A percentile compares a stretch with the other conserved stretches of the same genome.
Evolutionary conservation across 2,113 vertebrate genomes (phyloP).

Genomic region (Notiomystis cincta): DNA sequence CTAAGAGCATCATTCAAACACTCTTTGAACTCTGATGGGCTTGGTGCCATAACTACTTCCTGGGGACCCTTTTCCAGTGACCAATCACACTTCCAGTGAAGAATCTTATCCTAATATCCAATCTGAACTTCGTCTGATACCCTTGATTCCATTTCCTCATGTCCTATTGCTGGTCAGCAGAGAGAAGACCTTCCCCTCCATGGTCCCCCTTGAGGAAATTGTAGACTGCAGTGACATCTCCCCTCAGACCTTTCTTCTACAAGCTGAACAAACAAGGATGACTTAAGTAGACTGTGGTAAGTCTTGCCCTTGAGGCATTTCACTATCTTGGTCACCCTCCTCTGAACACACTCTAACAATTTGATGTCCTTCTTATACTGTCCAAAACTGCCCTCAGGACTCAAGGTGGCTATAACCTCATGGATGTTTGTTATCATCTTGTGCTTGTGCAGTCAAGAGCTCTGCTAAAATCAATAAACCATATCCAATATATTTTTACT

Average conservation of each 20-base stretch:
- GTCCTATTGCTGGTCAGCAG: background rate
- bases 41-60: background rate
- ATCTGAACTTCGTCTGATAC: background rate
- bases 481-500: background rate
- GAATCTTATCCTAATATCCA: background rate
- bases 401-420: background rate
- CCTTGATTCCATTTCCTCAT: fast-evolving
- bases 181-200: background rate
- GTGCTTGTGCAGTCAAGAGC: fast-evolving
- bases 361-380: background rate
- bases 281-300: background rate
- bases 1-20: background rate
- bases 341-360: background rate
- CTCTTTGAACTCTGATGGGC: background rate
- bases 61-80: background rate
- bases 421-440: background rate
- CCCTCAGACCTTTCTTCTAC: background rate
- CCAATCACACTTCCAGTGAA: background rate
- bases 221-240: background rate
- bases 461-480: background rate
- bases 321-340: background rate
- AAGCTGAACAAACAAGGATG: background rate
- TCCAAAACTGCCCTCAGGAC: background rate
- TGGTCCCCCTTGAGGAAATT: background rate
- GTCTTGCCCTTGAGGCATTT: background rate